Evolutionary conservation across 2,888 invertebrate genomes (phyloP).

Genomic region (Calliphora vomitoria): DNA sequence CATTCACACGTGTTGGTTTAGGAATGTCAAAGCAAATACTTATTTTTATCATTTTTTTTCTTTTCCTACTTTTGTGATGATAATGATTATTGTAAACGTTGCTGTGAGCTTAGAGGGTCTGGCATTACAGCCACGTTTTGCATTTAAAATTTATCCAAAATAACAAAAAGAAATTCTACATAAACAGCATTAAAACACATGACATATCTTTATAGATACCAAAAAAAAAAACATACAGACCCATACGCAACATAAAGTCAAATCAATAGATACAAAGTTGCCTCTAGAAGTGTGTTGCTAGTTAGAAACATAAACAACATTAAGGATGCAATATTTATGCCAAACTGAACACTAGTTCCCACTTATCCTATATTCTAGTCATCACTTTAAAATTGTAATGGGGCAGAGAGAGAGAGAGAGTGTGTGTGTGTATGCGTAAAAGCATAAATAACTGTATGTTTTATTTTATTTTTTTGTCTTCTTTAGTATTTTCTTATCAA

Average conservation of each 20-base stretch:
- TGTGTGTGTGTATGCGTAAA: conserved; percentile 5
- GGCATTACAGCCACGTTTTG: conserved; percentile 57
- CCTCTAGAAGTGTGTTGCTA: conserved; percentile 10
- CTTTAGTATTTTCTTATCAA: conserved; percentile 44
- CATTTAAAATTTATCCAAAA: conserved; percentile 56
- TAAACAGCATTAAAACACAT: conserved; percentile 20
- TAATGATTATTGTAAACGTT: conserved; percentile 2
- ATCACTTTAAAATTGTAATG: conserved; percentile 21
- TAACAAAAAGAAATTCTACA: neutral
- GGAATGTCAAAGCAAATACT: conserved; percentile 58
- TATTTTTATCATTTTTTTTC: conserved; percentile 29
- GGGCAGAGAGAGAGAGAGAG: neutral
- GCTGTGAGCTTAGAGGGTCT: conserved; percentile 18
- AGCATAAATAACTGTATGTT: conserved; percentile 32
- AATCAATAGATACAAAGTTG: conserved; percentile 48
- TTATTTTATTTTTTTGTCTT: conserved; percentile 9
- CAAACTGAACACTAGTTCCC: conserved; percentile 9
- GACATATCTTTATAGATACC: neutral
- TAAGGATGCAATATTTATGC: conserved; percentile 59
- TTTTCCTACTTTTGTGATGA: neutral
- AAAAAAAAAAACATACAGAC: conserved; percentile 12
- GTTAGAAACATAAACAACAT: conserved; percentile 57
- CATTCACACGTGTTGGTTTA: conserved; percentile 62
- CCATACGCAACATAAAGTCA: conserved; percentile 32
- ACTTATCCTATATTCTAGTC: conserved; percentile 11